Evolutionary conservation across 2,797 vertebrate species (phyloP), one percentile per base, ranked within the genome.

Genomic region (Allobates femoralis): DNA sequence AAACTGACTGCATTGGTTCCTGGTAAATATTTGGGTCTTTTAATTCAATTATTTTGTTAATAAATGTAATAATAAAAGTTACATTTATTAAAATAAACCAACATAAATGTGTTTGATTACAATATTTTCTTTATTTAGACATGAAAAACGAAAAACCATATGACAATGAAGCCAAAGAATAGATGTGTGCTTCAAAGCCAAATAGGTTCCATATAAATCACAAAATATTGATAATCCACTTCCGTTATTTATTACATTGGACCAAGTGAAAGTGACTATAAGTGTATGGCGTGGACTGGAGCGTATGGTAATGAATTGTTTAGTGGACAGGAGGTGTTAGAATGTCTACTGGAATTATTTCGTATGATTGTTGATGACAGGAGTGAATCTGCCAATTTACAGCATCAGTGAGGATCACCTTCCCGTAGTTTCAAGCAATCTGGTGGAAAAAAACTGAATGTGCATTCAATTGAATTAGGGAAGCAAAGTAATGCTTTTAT

Each of bases 401-500:
- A 79, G 55, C 66, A 84, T 84, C 81, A 87, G 81, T 66, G 19
- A 67, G 86, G 81, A 87, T 73, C 76, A 51, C 66, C 76, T 80
- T 84, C 76, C 81, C 84, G 56, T 75, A 75, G 76, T 66, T 79
- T 84, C 86, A 79, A 28, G 41, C 86, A 84, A 53, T 84, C 81
- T 80, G 32, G 32, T 58, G 46, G 83, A 83, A 69, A 83, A 64
- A 51, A 79, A n/a, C 12, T 74, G 84, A 87, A 87, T 80, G 67
- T 80, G 81, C 56, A 84, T 80, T 84, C 79, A 80, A 84, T 80
- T 80, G 66, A 87, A 84, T 87, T 87, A 84, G 53, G 37, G 41
- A 73, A 87, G 76, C 66, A 69, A 84, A 76, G 6, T 80, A 87
- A 84, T 87, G 81, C 81, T 84, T 87, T 84, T 84, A 73, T 87